Conservation (phyloP, 2,113 vertebrate genomes). For the Condylura cristata region DNA sequence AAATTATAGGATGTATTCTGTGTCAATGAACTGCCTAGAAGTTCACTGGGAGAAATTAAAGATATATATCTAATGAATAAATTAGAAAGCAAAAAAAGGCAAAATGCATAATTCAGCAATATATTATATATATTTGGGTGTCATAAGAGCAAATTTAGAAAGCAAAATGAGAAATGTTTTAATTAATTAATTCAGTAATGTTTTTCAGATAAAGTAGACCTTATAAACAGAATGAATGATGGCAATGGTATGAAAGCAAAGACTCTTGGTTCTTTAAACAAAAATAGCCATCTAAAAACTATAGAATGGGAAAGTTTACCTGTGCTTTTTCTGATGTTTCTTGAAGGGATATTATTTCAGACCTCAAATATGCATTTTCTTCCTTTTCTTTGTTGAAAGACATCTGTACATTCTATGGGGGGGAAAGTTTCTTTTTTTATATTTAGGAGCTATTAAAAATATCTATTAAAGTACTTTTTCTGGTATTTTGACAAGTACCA, state of each 20-base stretch:
- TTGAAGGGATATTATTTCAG: slow-evolving; percentile 77
- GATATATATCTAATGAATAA: background rate
- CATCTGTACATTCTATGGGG: slow-evolving; percentile 76
- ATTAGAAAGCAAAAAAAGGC: background rate
- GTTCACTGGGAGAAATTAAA: background rate
- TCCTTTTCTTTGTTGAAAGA: slow-evolving; percentile 80
- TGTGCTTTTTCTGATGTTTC: slow-evolving; percentile 83
- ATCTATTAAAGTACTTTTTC: background rate
- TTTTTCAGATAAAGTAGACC: background rate
- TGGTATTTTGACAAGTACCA: background rate
- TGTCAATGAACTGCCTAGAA: background rate
- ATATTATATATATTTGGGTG: background rate
- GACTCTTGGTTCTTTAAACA: slow-evolving; percentile 4
- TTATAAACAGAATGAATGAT: background rate
- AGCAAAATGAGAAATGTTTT: slow-evolving; percentile 5
- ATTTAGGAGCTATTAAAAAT: background rate
- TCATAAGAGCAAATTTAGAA: background rate
- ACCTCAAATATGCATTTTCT: slow-evolving; percentile 81
- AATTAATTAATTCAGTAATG: slow-evolving; percentile 15
- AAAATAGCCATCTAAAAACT: slow-evolving; percentile 15
- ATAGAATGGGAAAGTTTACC: slow-evolving; percentile 72
- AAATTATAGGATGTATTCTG: background rate
- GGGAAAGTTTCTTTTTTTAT: slow-evolving; percentile 5
- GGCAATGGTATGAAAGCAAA: background rate
- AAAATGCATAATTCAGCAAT: background rate